Evolutionary conservation across 2,113 vertebrate genomes (phyloP), one percentile per base, ranked within the genome.

Genomic region (Dasypus novemcinctus): DNA sequence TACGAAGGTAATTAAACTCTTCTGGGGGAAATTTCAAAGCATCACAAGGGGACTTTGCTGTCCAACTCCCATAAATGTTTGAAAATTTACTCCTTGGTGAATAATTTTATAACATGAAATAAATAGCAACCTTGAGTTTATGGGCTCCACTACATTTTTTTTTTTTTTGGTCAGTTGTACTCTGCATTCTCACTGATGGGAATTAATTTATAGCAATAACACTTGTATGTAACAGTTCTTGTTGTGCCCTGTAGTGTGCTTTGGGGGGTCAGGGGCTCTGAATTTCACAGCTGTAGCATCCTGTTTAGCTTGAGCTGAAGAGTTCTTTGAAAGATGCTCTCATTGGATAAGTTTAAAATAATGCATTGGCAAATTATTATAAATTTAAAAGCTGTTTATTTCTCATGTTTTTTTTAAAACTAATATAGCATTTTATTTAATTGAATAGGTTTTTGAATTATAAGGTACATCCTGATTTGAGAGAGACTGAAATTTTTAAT

Each of bases 121-220:
- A 97, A 97, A 94, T 92, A 97, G 86, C 52, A 95, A 43, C 57
- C 57, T 90, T 80, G 49, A 90, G 29, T 96, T 97, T 96, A 97
- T 31, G 13, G 72, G n/a, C 14, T 85, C 79, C 10, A 31, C 10
- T 79, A 43, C 52, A 46, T 75, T 96, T 4, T 82, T 69, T 96
- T 66, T 41, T 75, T 96, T 4, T 82, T 69, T 96, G 61, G 69
- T 81, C 49, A 86, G 25, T 9, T 59, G 3, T 88, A 87, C 82
- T 57, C 43, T 33, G 10, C 5, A 0, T 89, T 96, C 96, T 96
- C 76, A 36, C 18, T 89, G 38, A 82, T 90, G 69, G 83, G 80
- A 96, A 96, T 94, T 96, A 93, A 98, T 97, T 97, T 97, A 90
- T 64, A 93, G 91, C 78, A 92, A 29, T 97, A 97, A 83, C n/a